Base-by-base conservation (phyloP, 2,113 vertebrate genomes). In the Paraplagusia blochii region DNA sequence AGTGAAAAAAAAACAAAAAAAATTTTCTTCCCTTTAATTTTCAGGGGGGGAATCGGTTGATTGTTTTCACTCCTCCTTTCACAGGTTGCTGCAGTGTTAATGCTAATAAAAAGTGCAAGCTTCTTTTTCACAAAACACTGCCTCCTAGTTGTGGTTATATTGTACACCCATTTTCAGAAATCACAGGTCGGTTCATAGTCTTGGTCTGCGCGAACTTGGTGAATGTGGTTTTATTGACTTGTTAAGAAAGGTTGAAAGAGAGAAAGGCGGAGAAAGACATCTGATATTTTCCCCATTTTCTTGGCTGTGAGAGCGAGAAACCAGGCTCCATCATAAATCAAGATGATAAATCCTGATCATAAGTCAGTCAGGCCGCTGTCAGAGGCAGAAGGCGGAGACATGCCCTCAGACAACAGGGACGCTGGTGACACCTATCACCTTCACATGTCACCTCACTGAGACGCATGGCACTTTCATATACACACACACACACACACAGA, bases 331-430 rank as follows among this genome's bases (percentile, higher is more conserved):
- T 79, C 79, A 87, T 87, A 81, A 87, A 86, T 86, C 86, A 87
- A 75, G 58, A 79, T 71, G 80, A 87, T 87, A 66, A 85, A 85
- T 84, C 81, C 69, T 70, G 81, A 84, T 82, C 81, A 83, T 81
- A 74, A 83, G 81, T 89, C 86, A 86, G 80, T 85, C 86, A 84
- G 74, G 68, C 72, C 58, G 63, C 64, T 82, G 77, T 82, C 74
- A 77, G 66, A 77, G 72, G 46, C 79, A 77, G 86, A 69, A 74
- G 76, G 61, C 50, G 40, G 73, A 72, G 69, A 79, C 71, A 65
- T 82, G 79, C 53, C 77, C 81, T 72, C 76, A 69, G 76, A 80
- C 53, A 59, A 73, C 78, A 74, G 80, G 74, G 82, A 84, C 76
- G 69, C 75, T 17, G 14, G 63, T 86, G 78, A 81, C 77, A 87